Conservation (phyloP, 1,140 invertebrate species). For the Drosophila tristis region DNA sequence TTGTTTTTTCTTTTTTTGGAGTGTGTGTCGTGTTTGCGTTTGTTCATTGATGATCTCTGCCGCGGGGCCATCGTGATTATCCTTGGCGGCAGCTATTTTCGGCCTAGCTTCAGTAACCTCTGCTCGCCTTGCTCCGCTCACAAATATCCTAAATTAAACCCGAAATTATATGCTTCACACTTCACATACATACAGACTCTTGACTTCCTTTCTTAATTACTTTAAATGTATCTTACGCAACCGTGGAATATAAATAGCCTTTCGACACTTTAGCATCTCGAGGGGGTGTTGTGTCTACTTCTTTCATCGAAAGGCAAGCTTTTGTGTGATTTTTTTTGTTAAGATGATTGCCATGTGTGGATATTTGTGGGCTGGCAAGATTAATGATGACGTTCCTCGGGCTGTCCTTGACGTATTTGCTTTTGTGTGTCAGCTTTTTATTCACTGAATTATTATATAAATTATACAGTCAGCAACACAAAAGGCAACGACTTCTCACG, state of each 20-base stretch:
- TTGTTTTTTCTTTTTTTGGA: not conserved
- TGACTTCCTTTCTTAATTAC: constrained; percentile 40
- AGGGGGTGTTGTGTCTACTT: not conserved
- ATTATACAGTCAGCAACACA: constrained; percentile 57
- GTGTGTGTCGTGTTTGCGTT: constrained; percentile 17
- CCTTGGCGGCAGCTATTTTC: not conserved
- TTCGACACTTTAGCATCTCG: constrained; percentile 18
- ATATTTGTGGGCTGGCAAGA: constrained; percentile 40
- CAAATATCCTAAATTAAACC: constrained; percentile 3
- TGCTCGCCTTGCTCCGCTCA: too few relatives aligned
- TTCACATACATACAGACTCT: not conserved
- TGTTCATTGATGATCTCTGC: constrained; percentile 25
- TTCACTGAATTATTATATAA: constrained; percentile 64
- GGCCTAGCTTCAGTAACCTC: not conserved
- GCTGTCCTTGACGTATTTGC: constrained; percentile 20
- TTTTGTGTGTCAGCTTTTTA: constrained; percentile 16
- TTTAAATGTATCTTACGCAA: constrained; percentile 17
- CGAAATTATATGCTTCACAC: too few relatives aligned
- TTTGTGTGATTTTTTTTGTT: not conserved
- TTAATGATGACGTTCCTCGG: constrained; percentile 58
- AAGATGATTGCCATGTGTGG: constrained; percentile 24
- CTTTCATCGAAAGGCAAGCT: too few relatives aligned
- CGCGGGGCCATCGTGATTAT: constrained; percentile 17
- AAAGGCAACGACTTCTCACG: constrained; percentile 13
- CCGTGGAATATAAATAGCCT: constrained; percentile 34